Evolutionary conservation across 1,140 invertebrate species (phyloP).

Genomic region (Hypothenemus hampei): DNA sequence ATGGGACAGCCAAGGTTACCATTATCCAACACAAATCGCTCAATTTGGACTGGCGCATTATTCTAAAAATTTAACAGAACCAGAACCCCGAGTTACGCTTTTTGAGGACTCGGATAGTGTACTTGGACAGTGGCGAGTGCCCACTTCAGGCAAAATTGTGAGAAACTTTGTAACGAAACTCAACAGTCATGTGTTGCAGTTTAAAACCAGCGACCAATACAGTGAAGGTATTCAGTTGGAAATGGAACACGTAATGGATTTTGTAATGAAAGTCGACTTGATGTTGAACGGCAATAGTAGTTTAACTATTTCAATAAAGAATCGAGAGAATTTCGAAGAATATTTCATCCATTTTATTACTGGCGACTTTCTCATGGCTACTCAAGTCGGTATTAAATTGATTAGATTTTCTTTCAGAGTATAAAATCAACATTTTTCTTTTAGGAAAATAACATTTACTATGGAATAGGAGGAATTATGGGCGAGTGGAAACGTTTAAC

Average conservation of each 20-base stretch:
- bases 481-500: slow-evolving; percentile 76
- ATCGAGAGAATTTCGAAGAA: slow-evolving; percentile 67
- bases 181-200: slow-evolving; percentile 59
- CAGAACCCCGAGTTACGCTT: slow-evolving; percentile 61
- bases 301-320: slow-evolving; percentile 70
- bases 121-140: slow-evolving; percentile 61
- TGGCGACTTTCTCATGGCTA: slow-evolving; percentile 64
- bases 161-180: slow-evolving; percentile 56
- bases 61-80: slow-evolving; percentile 86
- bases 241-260: slow-evolving; percentile 68
- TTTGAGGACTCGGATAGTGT: slow-evolving; percentile 71
- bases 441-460: slow-evolving; percentile 73
- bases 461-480: slow-evolving; percentile 76
- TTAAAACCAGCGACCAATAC: slow-evolving; percentile 64
- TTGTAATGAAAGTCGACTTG: slow-evolving; percentile 74
- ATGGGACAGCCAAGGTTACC: slow-evolving; percentile 88
- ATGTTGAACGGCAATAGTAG: slow-evolving; percentile 71
- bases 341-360: slow-evolving; percentile 82
- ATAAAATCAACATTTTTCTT: slow-evolving; percentile 16
- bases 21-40: slow-evolving; percentile 97
- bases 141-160: slow-evolving; percentile 58
- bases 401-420: neutral
- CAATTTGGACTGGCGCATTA: slow-evolving; percentile 97
- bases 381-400: slow-evolving; percentile 55
- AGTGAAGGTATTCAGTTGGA: slow-evolving; percentile 64